These are phyloP conservation scores for Proisotoma minuta DNA, from an alignment of 2,888 invertebrate genomes.

Conservation along the genomic window DNA sequence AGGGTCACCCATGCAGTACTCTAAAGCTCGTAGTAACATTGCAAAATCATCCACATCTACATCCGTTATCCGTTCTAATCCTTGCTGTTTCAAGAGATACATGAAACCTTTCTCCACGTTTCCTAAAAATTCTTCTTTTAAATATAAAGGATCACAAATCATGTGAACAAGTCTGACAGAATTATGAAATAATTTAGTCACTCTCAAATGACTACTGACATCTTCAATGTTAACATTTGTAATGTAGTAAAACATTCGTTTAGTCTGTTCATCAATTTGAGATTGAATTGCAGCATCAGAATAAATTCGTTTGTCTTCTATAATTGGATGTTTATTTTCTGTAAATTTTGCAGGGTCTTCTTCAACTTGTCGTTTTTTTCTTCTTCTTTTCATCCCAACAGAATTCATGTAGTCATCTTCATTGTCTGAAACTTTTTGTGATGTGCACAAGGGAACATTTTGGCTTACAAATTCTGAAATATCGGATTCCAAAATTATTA, in stretches of 20 bases:
- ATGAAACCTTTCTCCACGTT: slow-evolving; percentile 29
- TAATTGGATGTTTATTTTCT: background rate
- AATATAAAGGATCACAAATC: slow-evolving; percentile 33
- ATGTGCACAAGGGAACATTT: no score
- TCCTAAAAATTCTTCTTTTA: slow-evolving; percentile 28
- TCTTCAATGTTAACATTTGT: slow-evolving; percentile 28
- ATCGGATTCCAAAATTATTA: no score
- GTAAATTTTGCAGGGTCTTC: slow-evolving; percentile 10
- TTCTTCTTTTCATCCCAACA: background rate
- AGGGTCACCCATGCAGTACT: slow-evolving; percentile 19
- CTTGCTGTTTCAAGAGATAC: slow-evolving; percentile 36
- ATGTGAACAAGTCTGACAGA: slow-evolving; percentile 23
- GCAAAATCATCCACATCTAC: slow-evolving; percentile 21
- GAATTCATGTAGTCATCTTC: background rate
- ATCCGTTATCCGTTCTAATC: slow-evolving; percentile 26
- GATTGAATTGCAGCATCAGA: slow-evolving; percentile 13
- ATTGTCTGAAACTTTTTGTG: no score
- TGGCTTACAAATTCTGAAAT: no score
- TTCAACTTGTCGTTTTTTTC: background rate
- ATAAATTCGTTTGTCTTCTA: background rate
- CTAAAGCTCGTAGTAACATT: slow-evolving; percentile 12
- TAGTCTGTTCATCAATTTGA: slow-evolving; percentile 33
- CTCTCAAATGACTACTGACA: slow-evolving; percentile 28
- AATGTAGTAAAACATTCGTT: slow-evolving; percentile 36
- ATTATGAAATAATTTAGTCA: slow-evolving; percentile 24